phyloP scores from a whole-genome alignment of 1,140 invertebrate species.

The Papilio polyxenes region DNA sequence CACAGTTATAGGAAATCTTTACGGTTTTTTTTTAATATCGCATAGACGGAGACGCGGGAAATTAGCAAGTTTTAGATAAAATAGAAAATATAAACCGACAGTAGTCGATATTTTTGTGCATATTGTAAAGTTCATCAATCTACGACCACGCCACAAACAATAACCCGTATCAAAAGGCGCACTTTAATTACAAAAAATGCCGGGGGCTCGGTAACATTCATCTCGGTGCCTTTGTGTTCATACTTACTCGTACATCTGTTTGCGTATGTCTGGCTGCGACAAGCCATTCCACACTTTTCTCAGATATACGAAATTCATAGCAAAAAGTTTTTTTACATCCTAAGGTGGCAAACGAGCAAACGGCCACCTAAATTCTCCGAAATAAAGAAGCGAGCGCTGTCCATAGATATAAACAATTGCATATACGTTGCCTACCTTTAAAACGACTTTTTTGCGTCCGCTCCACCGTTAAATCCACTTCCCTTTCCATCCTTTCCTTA shows the following conservation, averaged over 20 bases:
- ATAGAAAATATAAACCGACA: not conserved
- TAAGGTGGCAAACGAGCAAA: too few species aligned
- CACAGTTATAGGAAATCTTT: too few species aligned
- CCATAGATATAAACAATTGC: too few species aligned
- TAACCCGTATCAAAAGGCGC: slow-evolving; percentile 63
- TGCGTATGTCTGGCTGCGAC: slow-evolving; percentile 6
- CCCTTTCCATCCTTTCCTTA: too few species aligned
- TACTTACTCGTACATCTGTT: not conserved
- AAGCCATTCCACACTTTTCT: slow-evolving; percentile 12
- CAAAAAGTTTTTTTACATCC: not conserved
- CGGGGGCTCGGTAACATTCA: slow-evolving; percentile 54
- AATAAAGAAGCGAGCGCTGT: too few species aligned
- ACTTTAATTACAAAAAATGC: slow-evolving; percentile 74
- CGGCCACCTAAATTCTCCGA: too few species aligned
- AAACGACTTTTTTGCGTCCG: too few species aligned
- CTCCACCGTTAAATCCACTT: too few species aligned
- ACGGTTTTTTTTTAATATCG: too few species aligned
- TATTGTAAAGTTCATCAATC: slow-evolving; percentile 14
- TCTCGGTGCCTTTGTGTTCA: slow-evolving; percentile 54
- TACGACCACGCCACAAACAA: slow-evolving; percentile 51
- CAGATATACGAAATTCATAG: not conserved
- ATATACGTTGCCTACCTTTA: too few species aligned
- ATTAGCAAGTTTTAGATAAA: not conserved
- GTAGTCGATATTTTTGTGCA: not conserved
- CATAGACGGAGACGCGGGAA: too few species aligned